Evolutionary conservation across 2,113 vertebrate genomes (phyloP), one percentile per base, ranked within the genome.

Genomic region (Euleptes europaea): DNA sequence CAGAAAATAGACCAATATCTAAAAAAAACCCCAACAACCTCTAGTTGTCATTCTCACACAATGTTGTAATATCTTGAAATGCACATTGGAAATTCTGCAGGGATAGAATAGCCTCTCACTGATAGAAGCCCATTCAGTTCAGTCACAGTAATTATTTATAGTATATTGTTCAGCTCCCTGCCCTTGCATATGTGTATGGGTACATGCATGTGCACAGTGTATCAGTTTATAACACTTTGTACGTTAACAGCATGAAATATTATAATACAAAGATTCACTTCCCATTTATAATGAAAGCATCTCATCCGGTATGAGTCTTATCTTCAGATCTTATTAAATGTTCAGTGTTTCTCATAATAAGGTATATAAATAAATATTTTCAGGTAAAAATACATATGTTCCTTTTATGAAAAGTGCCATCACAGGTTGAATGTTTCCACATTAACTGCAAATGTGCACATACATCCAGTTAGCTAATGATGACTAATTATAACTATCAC

Each of bases 341-440:
- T 51, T 6, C 78, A 14, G 60, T 49, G 1, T 21, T 44, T 44
- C 57, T 66, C 2, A 31, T 80, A 63, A 44, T 47, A 80, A 82
- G 81, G 9, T 10, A 84, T 76, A 9, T 51, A n/a, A n/a, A 73
- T 82, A 87, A 23, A 4, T 54, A n/a, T 23, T 83, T 33, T 80
- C 4, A 13, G 23, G 83, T 83, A 60, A 33, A 69, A 71, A 71
- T 21, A 4, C 26, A 42, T 28, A 71, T 54, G 23, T 70, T 70
- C 7, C n/a, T 54, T 74, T 91, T 42, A 86, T 79, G 51, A 63
- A 75, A 88, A 78, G 49, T 54, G 2, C 81, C 38, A 80, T 89
- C 84, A 12, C 33, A 71, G 69, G 28, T 67, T 84, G 60, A 38
- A 63, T 84, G 80, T 78, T 11, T 10, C 3, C 76, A 74, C 72